Evolutionary conservation across 2,113 vertebrate genomes (phyloP).

Genomic region (Camelus bactrianus): DNA sequence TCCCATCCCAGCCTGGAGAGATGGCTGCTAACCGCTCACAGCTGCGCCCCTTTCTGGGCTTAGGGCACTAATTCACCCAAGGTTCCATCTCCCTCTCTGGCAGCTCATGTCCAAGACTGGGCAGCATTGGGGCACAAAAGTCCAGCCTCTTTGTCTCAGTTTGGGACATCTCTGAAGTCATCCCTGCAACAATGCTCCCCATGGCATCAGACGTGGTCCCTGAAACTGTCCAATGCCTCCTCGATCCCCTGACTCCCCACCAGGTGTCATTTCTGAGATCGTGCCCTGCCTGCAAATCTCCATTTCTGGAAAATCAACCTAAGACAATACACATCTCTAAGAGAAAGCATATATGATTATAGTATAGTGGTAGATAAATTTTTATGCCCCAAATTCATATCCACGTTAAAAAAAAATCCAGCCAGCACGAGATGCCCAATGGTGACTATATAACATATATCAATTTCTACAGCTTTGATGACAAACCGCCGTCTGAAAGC

Average conservation of each 20-base stretch:
- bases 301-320: background rate
- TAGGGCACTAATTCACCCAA: background rate
- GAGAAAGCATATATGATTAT: background rate
- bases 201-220: background rate
- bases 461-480: constrained; percentile 85
- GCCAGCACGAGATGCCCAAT: constrained; percentile 79
- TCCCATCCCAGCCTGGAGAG: background rate
- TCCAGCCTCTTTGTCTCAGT: background rate
- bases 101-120: background rate
- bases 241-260: background rate
- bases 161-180: background rate
- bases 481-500: constrained; percentile 84
- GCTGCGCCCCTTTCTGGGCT: background rate
- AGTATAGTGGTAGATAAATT: constrained; percentile 57
- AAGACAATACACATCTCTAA: background rate
- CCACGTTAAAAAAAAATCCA: constrained; percentile 82
- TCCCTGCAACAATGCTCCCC: accelerated
- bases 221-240: too few species aligned
- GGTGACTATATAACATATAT: constrained; percentile 76
- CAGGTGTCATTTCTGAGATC: background rate
- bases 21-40: background rate
- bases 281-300: accelerated
- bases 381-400: constrained; percentile 88
- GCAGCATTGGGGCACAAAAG: background rate
- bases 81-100: background rate